These are phyloP conservation scores for Pterobdella sp. DNA, from an alignment of 2,888 invertebrate genomes.

Conservation along the genomic window DNA sequence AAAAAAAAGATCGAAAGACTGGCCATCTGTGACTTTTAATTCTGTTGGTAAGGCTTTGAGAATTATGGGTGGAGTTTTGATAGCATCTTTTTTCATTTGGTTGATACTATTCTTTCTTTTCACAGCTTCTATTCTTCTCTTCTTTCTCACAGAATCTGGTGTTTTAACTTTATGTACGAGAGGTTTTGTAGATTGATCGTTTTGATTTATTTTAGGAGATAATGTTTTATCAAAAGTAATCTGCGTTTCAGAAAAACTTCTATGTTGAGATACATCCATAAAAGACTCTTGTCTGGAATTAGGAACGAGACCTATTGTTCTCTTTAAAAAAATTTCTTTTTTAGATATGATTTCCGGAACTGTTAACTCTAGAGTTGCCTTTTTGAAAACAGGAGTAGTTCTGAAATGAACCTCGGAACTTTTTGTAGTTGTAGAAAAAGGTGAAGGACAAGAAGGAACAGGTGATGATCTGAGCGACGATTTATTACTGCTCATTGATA, in stretches of 20 bases:
- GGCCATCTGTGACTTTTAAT: conserved; percentile 42
- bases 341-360: conserved; percentile 31
- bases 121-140: conserved; percentile 18
- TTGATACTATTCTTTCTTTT: conserved; percentile 16
- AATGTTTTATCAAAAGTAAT: neutral
- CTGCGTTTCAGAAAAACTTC: conserved; percentile 35
- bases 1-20: conserved; percentile 40
- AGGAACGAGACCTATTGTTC: conserved; percentile 32
- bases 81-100: neutral
- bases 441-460: conserved; percentile 6
- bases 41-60: neutral
- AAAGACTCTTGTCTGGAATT: conserved; percentile 36
- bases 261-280: conserved; percentile 30
- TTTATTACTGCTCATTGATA: conserved; percentile 18
- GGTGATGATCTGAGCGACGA: neutral
- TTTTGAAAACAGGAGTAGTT: conserved; percentile 27
- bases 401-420: conserved; percentile 27
- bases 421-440: conserved; percentile 6
- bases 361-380: conserved; percentile 38
- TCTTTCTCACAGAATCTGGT: conserved; percentile 25
- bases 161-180: neutral
- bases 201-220: neutral
- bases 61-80: conserved; percentile 11
- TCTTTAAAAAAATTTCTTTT: conserved; percentile 34
- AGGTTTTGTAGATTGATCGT: neutral